Base-by-base conservation (phyloP, 2,113 vertebrate genomes). In the Gobius niger region DNA sequence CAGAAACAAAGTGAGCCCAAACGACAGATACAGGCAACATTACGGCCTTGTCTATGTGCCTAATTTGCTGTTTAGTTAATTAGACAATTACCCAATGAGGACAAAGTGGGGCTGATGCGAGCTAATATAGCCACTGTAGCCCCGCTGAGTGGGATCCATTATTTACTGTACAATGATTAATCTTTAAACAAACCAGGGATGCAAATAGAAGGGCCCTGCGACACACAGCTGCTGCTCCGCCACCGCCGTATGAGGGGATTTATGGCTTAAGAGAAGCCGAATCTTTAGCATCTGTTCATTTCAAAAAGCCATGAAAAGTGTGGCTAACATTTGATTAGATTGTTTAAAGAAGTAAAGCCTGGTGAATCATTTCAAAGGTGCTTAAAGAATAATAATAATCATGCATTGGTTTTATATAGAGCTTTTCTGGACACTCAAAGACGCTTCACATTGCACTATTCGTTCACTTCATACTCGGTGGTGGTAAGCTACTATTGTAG, bases 161-260 rank as follows among this genome's bases (percentile, higher is more conserved):
- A 63, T 70, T 52, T 46, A 62, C 52, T 63, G 18, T 63, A 50
- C 52, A 62, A 62, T 64, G 16, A 42, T 52, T 50, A 62, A 61
- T 69, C 56, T 60, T 44, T 63, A 51, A 62, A 44, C 59, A 46
- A 53, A 53, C 9, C 18, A 46, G 51, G 19, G 19, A 18, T 44
- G 13, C n/a, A 44, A 62, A 70, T 19, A n/a, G 51, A 56, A 41
- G 6, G n/a, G 4, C 19, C 2, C 12, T 6, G 13, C 46, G 54
- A n/a, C 46, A 44, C 47, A 34, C 70, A 65, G 63, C 54, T 24
- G 46, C 61, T 57, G 52, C 62, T 50, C 44, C 42, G 44, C 34
- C 11, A 15, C 57, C 34, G 24, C 24, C 24, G 3, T 34, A 34
- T 34, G 24, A 34, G 24, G 24, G 24, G 24, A 34, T 34, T 34